Percentiles rank a stretch among this genome's conserved stretches.
phyloP scores from a whole-genome alignment of 2,113 vertebrate genomes.

The Cephalopholis sonnerati region DNA sequence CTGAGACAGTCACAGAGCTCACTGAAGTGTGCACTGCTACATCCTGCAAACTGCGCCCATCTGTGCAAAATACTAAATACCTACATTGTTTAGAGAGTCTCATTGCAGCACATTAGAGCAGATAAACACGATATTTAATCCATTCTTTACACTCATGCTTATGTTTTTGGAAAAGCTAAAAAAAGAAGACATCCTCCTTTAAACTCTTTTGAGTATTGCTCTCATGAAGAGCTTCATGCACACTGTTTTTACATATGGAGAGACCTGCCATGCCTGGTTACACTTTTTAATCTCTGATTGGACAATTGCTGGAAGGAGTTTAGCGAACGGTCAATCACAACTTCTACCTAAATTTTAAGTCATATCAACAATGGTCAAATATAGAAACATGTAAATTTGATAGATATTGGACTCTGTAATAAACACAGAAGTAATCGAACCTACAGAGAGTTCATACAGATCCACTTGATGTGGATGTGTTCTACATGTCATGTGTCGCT shows the following conservation, averaged over 20 bases:
- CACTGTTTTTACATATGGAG: too few relatives aligned
- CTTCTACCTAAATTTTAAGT: neutral
- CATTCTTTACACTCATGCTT: neutral
- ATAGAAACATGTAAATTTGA: neutral
- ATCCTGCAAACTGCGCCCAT: too few relatives aligned
- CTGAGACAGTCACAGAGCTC: neutral
- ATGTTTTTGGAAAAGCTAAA: neutral
- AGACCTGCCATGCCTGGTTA: neutral
- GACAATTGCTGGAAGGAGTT: neutral
- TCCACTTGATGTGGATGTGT: neutral
- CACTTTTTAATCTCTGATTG: neutral
- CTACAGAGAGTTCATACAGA: neutral
- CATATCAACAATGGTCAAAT: neutral
- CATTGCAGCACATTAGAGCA: neutral
- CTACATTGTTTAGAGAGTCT: too few relatives aligned
- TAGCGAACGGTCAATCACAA: neutral
- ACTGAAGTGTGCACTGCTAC: too few relatives aligned
- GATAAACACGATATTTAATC: neutral
- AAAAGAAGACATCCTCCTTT: neutral
- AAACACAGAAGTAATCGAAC: neutral
- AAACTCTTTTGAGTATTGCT: neutral
- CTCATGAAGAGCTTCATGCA: neutral
- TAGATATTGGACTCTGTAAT: neutral
- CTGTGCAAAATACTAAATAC: too few relatives aligned
- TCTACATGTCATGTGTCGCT: neutral